These are phyloP conservation scores for Gila orcuttii DNA, from an alignment of 2,113 vertebrate genomes.

Conservation along the genomic window DNA sequence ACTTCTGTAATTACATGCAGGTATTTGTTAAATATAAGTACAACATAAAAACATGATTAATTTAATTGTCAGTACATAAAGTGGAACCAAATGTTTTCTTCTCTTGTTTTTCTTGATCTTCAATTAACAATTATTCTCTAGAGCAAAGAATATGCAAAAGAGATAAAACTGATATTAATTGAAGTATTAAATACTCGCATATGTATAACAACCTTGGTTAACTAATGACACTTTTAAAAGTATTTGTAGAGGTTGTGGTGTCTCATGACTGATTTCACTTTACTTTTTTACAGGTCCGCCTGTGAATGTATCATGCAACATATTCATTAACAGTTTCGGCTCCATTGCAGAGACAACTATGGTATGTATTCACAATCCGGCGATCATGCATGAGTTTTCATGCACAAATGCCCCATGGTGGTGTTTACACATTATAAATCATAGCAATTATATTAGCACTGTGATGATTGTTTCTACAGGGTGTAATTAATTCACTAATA, in stretches of 20 bases:
- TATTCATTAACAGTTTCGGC: constrained; percentile 90
- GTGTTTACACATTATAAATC: neutral
- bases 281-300: constrained; percentile 78
- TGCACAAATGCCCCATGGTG: neutral
- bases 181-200: neutral
- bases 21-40: too few relatives aligned
- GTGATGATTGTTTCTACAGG: neutral
- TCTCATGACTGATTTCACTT: constrained; percentile 4
- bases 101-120: too few relatives aligned
- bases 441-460: constrained; percentile 3
- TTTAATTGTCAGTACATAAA: too few relatives aligned
- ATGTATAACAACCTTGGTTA: neutral
- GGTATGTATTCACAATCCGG: constrained; percentile 70
- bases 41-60: too few relatives aligned
- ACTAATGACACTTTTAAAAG: neutral
- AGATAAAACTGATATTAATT: neutral
- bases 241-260: neutral
- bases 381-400: neutral
- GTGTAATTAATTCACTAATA: constrained; percentile 13
- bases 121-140: neutral
- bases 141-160: neutral
- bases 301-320: constrained; percentile 88
- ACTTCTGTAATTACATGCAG: too few relatives aligned
- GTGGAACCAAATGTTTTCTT: neutral
- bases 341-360: constrained; percentile 89